phyloP scores from a whole-genome alignment of 2,113 vertebrate genomes.

The Eulacestoma nigropectus region DNA sequence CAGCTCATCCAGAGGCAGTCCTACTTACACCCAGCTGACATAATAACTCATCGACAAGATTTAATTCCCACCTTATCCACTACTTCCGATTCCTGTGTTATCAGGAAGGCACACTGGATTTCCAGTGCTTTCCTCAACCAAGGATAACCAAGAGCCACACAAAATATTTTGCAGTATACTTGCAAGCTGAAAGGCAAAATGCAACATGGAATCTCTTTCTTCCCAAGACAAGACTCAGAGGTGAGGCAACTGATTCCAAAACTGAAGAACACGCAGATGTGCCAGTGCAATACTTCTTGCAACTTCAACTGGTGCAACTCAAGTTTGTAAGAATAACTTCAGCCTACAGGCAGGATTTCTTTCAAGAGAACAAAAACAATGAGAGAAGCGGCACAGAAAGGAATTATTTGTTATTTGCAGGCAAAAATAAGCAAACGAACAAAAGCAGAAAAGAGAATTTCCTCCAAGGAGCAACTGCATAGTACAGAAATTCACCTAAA shows the following conservation, averaged over 20 bases:
- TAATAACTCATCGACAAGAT: accelerated
- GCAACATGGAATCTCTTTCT: background rate
- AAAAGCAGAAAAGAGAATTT: background rate
- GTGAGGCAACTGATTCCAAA: background rate
- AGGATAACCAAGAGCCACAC: background rate
- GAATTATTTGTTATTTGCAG: background rate
- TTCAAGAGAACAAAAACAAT: background rate
- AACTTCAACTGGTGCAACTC: background rate
- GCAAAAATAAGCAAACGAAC: background rate
- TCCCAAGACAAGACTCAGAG: background rate
- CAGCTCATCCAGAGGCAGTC: background rate
- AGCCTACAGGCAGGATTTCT: background rate
- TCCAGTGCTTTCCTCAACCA: background rate
- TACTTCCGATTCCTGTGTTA: accelerated
- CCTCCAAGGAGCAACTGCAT: background rate
- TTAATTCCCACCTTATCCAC: background rate
- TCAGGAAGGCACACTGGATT: background rate
- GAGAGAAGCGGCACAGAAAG: background rate
- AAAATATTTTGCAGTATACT: background rate
- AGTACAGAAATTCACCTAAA: background rate
- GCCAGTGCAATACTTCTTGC: background rate
- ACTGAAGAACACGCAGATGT: accelerated
- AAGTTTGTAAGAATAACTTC: background rate
- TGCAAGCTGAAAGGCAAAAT: accelerated
- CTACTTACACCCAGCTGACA: background rate